Evolutionary conservation across 2,113 vertebrate genomes (phyloP).

Genomic region (Cynocephalus volans): DNA sequence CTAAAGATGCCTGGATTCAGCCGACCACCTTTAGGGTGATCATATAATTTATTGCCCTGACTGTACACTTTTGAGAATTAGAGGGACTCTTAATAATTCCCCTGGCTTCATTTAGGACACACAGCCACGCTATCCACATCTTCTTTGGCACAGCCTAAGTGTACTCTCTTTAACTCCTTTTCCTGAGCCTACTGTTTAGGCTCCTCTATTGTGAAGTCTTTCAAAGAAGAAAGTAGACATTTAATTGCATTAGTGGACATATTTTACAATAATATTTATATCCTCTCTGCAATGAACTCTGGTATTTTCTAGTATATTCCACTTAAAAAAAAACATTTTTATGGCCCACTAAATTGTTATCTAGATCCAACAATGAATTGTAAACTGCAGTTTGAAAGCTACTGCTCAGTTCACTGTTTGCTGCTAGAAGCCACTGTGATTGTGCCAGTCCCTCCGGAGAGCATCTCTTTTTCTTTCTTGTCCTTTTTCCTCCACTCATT

Average conservation of each 20-base stretch:
- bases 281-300: background rate
- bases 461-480: too few relatives aligned
- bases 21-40: background rate
- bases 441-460: background rate
- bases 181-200: background rate
- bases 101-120: fast-evolving
- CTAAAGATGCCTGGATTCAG: background rate
- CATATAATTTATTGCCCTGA: background rate
- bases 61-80: too few relatives aligned
- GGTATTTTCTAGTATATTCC: background rate
- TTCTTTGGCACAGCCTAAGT: fast-evolving
- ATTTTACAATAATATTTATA: fast-evolving
- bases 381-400: background rate
- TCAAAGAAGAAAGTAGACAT: background rate
- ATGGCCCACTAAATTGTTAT: background rate
- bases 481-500: background rate
- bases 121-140: fast-evolving
- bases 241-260: fast-evolving
- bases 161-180: too few relatives aligned
- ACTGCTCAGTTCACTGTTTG: background rate
- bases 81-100: too few relatives aligned
- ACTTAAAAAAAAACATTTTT: background rate
- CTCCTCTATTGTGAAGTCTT: background rate
- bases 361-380: background rate
- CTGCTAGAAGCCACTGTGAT: fast-evolving